These are phyloP conservation scores for Metacarcinus magister DNA, from an alignment of 2,888 invertebrate genomes.

Conservation along the genomic window DNA sequence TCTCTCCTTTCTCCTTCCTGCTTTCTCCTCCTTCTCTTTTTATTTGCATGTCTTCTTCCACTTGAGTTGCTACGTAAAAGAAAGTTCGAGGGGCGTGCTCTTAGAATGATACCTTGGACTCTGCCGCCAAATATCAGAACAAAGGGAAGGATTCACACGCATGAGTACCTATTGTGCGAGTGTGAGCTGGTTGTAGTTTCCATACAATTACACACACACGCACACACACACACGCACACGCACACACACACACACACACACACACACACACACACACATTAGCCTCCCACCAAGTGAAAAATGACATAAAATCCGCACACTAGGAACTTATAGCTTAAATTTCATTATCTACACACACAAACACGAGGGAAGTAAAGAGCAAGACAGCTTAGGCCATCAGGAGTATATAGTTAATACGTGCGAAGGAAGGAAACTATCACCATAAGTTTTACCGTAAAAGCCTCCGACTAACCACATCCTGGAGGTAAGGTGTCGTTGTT, in stretches of 20 bases:
- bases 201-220: background rate
- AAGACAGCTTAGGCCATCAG: no score
- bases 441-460: no score
- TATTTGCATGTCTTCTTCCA: background rate
- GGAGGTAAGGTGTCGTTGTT: no score
- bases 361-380: no score
- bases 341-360: no score
- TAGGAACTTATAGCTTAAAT: no score
- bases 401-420: no score
- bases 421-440: no score
- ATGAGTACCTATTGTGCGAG: no score
- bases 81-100: background rate
- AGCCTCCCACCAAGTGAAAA: no score
- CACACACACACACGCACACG: background rate
- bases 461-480: no score
- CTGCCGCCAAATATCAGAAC: background rate
- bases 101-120: background rate
- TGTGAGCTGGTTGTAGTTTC: background rate
- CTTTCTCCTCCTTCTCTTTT: background rate
- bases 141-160: background rate
- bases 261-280: background rate
- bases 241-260: background rate
- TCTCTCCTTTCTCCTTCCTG: background rate
- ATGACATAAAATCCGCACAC: no score
- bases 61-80: background rate